Conservation (phyloP, 2,797 vertebrate genomes). For the Pachyuromys duprasi region DNA sequence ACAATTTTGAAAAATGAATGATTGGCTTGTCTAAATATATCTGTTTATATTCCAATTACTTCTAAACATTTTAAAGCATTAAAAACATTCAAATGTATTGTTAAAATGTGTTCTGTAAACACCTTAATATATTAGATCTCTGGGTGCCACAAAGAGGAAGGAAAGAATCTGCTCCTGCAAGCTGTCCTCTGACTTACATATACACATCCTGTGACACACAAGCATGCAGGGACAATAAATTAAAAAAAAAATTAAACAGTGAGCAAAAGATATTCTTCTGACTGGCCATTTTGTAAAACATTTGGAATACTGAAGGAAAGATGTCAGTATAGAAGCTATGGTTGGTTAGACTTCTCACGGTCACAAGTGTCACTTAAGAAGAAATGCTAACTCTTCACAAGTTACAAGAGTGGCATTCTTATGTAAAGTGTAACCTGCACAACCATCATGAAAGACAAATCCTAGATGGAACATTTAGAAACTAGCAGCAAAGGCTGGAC, state of each 20-base stretch:
- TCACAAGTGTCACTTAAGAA: conserved; percentile 18
- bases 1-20: conserved; percentile 12
- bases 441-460: conserved; percentile 12
- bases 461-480: not conserved
- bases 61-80: conserved; percentile 53
- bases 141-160: not conserved
- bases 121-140: not conserved
- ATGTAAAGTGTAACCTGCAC: not conserved
- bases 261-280: conserved; percentile 37
- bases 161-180: not conserved
- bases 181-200: not conserved
- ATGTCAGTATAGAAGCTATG: not conserved
- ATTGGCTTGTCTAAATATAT: not conserved
- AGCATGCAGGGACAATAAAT: not conserved
- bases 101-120: conserved; percentile 12
- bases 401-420: conserved; percentile 6
- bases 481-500: not conserved
- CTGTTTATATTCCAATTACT: not conserved
- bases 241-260: not conserved
- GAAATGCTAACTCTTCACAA: conserved; percentile 34
- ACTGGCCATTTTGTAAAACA: not conserved
- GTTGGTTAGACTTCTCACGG: not conserved
- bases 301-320: not conserved
- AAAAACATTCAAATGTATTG: conserved; percentile 3
- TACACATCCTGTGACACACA: not conserved